Percentiles rank a stretch among this genome's conserved stretches.
phyloP scores from a whole-genome alignment of 2,888 invertebrate species.

The Drosophila formosana region DNA sequence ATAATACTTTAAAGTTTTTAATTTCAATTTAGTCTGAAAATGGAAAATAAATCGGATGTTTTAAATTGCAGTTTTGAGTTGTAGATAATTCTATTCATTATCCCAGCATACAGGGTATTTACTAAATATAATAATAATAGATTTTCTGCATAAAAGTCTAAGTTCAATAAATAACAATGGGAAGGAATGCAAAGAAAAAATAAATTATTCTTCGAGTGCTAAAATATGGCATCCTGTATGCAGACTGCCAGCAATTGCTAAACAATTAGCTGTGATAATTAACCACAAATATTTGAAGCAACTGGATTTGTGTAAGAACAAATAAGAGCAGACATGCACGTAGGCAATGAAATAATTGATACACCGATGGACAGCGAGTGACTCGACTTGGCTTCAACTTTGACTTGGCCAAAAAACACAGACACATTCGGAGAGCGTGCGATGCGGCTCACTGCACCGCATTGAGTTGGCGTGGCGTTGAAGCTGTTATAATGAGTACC shows the following conservation, averaged over 20 bases:
- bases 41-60: too few relatives aligned
- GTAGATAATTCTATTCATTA: too few relatives aligned
- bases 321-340: slow-evolving; percentile 23
- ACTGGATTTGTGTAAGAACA: slow-evolving; percentile 70
- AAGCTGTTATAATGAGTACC: slow-evolving; percentile 38
- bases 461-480: slow-evolving; percentile 2
- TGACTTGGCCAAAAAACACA: slow-evolving; percentile 42
- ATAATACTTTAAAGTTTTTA: too few relatives aligned
- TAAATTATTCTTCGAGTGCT: neutral
- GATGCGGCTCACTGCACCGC: slow-evolving; percentile 56
- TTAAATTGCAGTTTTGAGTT: too few relatives aligned
- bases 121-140: too few relatives aligned
- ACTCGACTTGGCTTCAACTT: slow-evolving; percentile 10
- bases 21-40: too few relatives aligned
- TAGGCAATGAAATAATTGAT: slow-evolving; percentile 48
- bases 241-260: slow-evolving; percentile 36
- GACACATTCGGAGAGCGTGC: slow-evolving; percentile 32
- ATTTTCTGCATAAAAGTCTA: too few relatives aligned
- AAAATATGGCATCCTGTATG: slow-evolving; percentile 41
- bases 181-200: too few relatives aligned
- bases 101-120: too few relatives aligned
- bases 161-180: neutral
- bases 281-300: slow-evolving; percentile 68
- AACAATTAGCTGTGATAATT: slow-evolving; percentile 68
- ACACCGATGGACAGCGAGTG: slow-evolving; percentile 25